Percentiles rank a stretch among this genome's conserved stretches.
phyloP scores from a whole-genome alignment of 2,797 vertebrate species.

The Channa striata region DNA sequence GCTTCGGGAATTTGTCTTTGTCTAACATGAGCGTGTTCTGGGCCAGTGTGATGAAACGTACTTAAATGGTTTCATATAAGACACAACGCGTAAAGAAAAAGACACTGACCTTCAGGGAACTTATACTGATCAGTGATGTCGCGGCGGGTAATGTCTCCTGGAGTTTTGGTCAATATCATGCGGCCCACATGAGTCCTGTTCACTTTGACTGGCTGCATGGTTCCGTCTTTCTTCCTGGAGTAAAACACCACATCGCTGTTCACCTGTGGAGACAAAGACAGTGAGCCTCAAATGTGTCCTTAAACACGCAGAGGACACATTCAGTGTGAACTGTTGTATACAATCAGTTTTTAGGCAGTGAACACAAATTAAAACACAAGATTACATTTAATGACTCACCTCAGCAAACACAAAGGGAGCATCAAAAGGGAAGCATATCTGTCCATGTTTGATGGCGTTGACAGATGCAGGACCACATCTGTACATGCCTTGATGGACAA shows the following conservation, averaged over 20 bases:
- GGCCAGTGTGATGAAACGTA: too few relatives aligned
- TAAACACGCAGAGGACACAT: too few relatives aligned
- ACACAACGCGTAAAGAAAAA: neutral
- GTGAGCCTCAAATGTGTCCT: neutral
- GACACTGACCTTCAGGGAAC: slow-evolving; percentile 90
- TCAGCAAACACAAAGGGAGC: slow-evolving; percentile 94
- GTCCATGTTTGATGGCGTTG: slow-evolving; percentile 93
- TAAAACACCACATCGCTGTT: slow-evolving; percentile 95
- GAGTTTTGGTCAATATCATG: slow-evolving; percentile 90
- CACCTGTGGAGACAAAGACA: slow-evolving; percentile 80
- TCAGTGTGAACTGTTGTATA: neutral
- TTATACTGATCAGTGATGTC: slow-evolving; percentile 93
- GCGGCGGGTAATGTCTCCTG: slow-evolving; percentile 81
- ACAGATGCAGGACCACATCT: slow-evolving; percentile 96
- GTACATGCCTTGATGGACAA: slow-evolving; percentile 86
- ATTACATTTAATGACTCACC: slow-evolving; percentile 76
- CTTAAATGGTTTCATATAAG: too few relatives aligned
- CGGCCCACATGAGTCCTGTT: slow-evolving; percentile 88
- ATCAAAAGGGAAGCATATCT: slow-evolving; percentile 93
- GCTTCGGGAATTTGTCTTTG: too few relatives aligned
- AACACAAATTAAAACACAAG: neutral
- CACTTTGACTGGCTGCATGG: slow-evolving; percentile 81
- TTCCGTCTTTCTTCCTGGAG: slow-evolving; percentile 86
- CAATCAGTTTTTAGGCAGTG: neutral
- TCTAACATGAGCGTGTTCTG: too few relatives aligned